Percentiles rank a stretch among this genome's conserved stretches.
phyloP scores from a whole-genome alignment of 2,888 invertebrate species.

The Patella depressa region DNA sequence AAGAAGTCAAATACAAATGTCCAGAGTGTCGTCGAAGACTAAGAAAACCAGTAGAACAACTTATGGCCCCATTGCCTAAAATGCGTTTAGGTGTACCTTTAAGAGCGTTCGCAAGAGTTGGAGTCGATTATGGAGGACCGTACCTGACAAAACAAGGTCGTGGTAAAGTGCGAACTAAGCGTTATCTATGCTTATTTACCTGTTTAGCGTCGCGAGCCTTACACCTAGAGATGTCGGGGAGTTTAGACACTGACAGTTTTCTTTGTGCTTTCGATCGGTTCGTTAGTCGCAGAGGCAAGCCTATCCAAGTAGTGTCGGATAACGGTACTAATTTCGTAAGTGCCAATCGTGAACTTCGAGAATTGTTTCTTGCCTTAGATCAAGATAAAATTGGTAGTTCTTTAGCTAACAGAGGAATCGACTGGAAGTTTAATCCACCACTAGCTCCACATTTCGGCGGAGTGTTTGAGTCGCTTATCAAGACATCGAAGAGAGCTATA shows the following conservation, averaged over 20 bases:
- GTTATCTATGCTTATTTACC: conserved; percentile 35
- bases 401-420: conserved; percentile 21
- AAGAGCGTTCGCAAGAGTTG: conserved; percentile 22
- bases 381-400: conserved; percentile 20
- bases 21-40: conserved; percentile 3
- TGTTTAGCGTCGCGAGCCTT: conserved; percentile 28
- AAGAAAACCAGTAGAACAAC: conserved; percentile 16
- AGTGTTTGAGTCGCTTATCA: conserved; percentile 38
- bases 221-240: conserved; percentile 15
- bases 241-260: conserved; percentile 20
- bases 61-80: conserved; percentile 30
- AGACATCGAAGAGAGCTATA: conserved; percentile 38
- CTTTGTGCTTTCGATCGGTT: conserved; percentile 23
- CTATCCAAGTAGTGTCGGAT: conserved; percentile 23
- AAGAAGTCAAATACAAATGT: no score
- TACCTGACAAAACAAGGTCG: conserved; percentile 28
- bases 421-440: conserved; percentile 41
- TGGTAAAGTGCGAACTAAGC: conserved; percentile 25
- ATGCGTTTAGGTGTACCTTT: conserved; percentile 19
- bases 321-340: conserved; percentile 25
- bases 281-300: conserved; percentile 21
- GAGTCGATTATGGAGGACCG: conserved; percentile 31
- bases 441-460: conserved; percentile 40
- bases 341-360: conserved; percentile 17
- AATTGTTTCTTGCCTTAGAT: conserved; percentile 24